Evolutionary conservation across 2,888 invertebrate genomes (phyloP), one percentile per base, ranked within the genome.

Genomic region (Ophion obscuratus): DNA sequence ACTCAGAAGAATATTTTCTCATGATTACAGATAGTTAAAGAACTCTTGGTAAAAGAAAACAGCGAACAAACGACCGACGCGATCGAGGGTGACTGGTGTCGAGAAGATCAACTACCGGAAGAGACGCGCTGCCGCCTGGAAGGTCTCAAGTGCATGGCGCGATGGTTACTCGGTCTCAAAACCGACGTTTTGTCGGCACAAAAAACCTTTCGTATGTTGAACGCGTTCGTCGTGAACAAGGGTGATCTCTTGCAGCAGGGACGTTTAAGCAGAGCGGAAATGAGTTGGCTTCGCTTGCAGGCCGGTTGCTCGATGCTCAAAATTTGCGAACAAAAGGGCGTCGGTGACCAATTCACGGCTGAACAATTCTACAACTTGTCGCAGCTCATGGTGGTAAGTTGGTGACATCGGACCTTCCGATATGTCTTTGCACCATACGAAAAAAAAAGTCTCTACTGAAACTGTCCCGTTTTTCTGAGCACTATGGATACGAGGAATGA

Each of bases 271-370:
- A 96, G 96, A 91, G 97, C 98, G 9, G 99, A 99, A 94, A 98
- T 98, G 97, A 98, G 99, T 2, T 98, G 99, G 96, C 94, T 99
- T 70, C 95, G 99, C 83, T 95, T 99, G 62, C 97, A 98, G 17
- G 99, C 99, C 7, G 99, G 99, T 80, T 98, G 98, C 93, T 98
- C 98, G 71, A 98, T 99, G 97, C 95, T 99, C 76, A 99, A 99
- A 95, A 97, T 99, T 73, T 99, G 98, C 94, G 99, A 99, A 92
- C 99, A 99, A 94, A 98, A 98, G 92, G 98, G 98, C 73, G 99
- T 98, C 78, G 98, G 98, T 0, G 99, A 99, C 94, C 98, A 99
- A 94, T 98, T 98, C 93, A 98, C 97, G 2, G 97, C 98, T 0
- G 98, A 98, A 90, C 99, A 99, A 95, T 99, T 98, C 95, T 99